phyloP scores from a whole-genome alignment of 2,113 vertebrate genomes.

The Cercopithecus mona region DNA sequence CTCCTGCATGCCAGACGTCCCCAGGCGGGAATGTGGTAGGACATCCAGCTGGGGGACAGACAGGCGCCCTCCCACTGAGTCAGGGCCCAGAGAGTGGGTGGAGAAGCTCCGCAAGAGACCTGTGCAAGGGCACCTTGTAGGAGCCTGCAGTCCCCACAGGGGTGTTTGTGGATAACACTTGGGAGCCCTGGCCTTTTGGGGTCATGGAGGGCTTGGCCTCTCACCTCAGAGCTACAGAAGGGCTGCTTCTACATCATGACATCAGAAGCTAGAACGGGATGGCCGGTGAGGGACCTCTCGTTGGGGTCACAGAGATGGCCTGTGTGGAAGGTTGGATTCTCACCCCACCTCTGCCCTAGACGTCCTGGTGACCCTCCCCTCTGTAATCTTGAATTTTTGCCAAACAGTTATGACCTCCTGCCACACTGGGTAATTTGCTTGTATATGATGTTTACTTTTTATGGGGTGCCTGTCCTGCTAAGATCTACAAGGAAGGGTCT shows the following conservation, averaged over 20 bases:
- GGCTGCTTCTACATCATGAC: not conserved
- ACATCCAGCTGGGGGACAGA: not conserved
- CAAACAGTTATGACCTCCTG: not conserved
- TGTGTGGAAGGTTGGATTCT: not conserved
- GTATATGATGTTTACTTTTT: not conserved
- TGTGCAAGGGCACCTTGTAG: no score
- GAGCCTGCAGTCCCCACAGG: not conserved
- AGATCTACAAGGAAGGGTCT: rapidly evolving
- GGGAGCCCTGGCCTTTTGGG: not conserved
- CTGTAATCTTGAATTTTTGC: rapidly evolving
- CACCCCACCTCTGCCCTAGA: not conserved
- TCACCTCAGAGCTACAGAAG: not conserved
- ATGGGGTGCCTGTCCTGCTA: rapidly evolving
- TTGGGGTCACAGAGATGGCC: not conserved
- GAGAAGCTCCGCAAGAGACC: not conserved
- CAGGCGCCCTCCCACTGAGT: not conserved
- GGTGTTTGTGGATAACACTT: not conserved
- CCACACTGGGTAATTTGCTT: rapidly evolving
- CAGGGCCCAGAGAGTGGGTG: not conserved
- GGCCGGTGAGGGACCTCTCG: not conserved
- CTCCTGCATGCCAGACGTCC: not conserved
- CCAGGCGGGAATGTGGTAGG: not conserved
- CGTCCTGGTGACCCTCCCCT: rapidly evolving
- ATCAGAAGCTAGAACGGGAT: no score
- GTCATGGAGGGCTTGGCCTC: not conserved